Evolutionary conservation across 2,888 invertebrate species (phyloP), one percentile per base, ranked within the genome.

Genomic region (Ormyrus nitidulus): DNA sequence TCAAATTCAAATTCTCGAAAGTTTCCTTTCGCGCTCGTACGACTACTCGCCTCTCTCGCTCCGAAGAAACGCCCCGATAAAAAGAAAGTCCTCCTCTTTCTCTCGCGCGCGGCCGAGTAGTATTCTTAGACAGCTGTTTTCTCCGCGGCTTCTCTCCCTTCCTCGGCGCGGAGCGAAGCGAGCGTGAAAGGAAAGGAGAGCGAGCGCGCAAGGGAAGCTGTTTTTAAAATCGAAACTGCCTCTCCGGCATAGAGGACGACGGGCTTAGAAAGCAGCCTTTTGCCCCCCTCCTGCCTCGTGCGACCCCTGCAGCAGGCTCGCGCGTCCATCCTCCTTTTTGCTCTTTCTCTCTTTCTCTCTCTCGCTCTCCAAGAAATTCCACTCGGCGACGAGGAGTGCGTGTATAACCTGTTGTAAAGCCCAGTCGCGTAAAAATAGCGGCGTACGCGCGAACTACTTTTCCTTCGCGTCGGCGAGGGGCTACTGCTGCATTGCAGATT

Each of bases 341-440:
- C 69, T 62, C 13, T 48, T 49, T 82, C 65, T 76, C 69, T 69
- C 65, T 81, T 62, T 61, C 62, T 77, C 78, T 82, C 65, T 34
- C 76, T 75, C 75, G 34, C 73, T 69, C 62, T 84, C 83, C 84
- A 68, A 84, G 85, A 86, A 84, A 84, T 78, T 82, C 83, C 66
- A 80, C 79, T n/a, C 13, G 58, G 34, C 34, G 4, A 34, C 49
- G 68, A 79, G 80, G 79, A 76, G 80, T 84, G 84, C 84, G 84
- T 84, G 84, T 84, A 83, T 87, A 87, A 88, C 87, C 86, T 87
- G 88, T 86, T 87, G 88, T 88, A 85, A 86, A 87, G 85, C 82
- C 83, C 84, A 83, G 82, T 83, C 83, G 87, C 86, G 85, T 87
- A 87, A 89, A 89, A 90, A 89, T 89, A 89, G 88, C 86, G 85